These are phyloP conservation scores for Sebastes wilsoni DNA, from an alignment of 2,797 vertebrate genomes.

Conservation along the genomic window DNA sequence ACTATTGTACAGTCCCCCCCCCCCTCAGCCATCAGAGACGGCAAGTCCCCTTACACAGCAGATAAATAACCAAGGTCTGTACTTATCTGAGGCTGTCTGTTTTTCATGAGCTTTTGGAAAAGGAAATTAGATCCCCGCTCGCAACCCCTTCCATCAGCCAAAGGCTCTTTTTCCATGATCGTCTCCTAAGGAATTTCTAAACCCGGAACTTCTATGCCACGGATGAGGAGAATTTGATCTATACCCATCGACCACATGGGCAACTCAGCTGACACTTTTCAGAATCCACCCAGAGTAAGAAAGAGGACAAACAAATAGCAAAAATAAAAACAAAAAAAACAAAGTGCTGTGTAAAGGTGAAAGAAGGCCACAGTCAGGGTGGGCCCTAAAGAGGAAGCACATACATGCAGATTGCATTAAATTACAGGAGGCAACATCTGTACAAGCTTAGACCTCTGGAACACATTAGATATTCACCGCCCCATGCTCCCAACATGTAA, in stretches of 20 bases:
- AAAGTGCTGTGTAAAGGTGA: conserved; percentile 18
- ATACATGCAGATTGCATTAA: conserved; percentile 74
- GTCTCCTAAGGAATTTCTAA: conserved; percentile 64
- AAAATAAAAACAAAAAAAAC: neutral
- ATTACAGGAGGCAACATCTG: conserved; percentile 78
- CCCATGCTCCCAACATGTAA: conserved; percentile 35
- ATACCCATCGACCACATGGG: conserved; percentile 40
- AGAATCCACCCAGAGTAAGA: conserved; percentile 20
- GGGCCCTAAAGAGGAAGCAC: conserved; percentile 68
- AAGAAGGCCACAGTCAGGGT: conserved; percentile 52
- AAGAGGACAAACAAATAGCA: conserved; percentile 7
- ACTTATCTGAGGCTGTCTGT: conserved; percentile 79
- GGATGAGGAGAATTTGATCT: conserved; percentile 62
- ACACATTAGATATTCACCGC: conserved; percentile 60
- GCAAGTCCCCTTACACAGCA: conserved; percentile 64
- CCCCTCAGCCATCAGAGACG: conserved; percentile 46
- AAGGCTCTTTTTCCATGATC: conserved; percentile 68
- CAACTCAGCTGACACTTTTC: conserved; percentile 47
- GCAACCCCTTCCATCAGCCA: conserved; percentile 63
- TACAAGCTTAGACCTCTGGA: conserved; percentile 71
- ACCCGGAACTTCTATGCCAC: conserved; percentile 49
- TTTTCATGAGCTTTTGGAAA: conserved; percentile 82
- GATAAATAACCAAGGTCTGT: conserved; percentile 75
- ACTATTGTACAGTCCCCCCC: conserved; percentile 47
- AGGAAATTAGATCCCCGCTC: conserved; percentile 79